These are phyloP conservation scores for Trochalopteron elliotii DNA, from an alignment of 2,113 vertebrate species.

Conservation along the genomic window DNA sequence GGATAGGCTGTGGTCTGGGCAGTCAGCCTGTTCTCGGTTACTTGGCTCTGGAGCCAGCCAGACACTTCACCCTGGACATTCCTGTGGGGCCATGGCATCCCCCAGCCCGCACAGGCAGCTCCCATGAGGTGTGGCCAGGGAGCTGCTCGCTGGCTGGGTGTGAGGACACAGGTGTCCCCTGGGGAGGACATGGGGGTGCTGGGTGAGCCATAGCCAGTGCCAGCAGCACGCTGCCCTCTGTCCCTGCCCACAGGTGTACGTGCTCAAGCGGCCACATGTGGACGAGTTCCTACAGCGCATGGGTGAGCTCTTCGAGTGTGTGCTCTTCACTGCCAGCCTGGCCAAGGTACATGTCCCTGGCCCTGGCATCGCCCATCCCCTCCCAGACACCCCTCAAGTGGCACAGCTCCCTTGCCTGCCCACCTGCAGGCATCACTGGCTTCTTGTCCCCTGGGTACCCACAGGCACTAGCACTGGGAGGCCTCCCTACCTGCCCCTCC, in stretches of 20 bases:
- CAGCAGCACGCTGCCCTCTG: background rate
- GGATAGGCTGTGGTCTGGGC: constrained; percentile 92
- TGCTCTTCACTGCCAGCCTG: constrained; percentile 95
- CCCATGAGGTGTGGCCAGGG: rapidly evolving
- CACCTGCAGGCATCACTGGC: rapidly evolving
- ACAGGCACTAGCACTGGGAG: background rate
- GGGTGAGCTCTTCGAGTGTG: constrained; percentile 96
- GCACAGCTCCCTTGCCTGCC: background rate
- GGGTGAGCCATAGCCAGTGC: rapidly evolving
- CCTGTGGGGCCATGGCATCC: rapidly evolving
- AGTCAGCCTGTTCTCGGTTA: constrained; percentile 93
- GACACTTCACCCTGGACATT: background rate
- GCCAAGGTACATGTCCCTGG: constrained; percentile 84
- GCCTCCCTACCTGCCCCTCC: background rate
- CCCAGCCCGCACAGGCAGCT: rapidly evolving
- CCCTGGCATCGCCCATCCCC: rapidly evolving
- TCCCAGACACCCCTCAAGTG: rapidly evolving
- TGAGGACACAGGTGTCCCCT: background rate
- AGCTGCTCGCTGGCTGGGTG: rapidly evolving
- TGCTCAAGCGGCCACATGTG: constrained; percentile 92
- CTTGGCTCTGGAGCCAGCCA: constrained; percentile 88
- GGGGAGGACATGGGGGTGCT: rapidly evolving
- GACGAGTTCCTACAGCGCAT: constrained; percentile 94
- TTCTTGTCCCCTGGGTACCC: no score
- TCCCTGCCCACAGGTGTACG: constrained; percentile 82